Conservation (phyloP, 35 echinoderm and acorn worm species). For the Lytechinus pictus region DNA sequence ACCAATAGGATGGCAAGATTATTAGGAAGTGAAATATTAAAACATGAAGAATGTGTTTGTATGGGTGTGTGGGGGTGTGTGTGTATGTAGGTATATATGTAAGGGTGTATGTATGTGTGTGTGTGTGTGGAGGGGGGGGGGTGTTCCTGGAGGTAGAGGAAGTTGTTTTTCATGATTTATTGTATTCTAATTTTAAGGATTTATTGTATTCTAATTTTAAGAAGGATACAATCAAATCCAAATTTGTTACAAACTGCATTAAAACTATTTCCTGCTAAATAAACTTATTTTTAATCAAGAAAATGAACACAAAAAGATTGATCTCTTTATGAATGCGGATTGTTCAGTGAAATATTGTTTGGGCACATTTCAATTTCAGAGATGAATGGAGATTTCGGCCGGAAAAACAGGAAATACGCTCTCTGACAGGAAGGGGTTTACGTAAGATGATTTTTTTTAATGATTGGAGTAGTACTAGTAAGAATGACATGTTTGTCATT, state of each 20-base stretch:
- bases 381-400: background rate
- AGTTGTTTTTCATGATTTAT: no score
- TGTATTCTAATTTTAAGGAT: no score
- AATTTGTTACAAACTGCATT: background rate
- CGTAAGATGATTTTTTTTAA: background rate
- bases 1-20: no score
- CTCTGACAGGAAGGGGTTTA: background rate
- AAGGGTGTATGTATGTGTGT: no score
- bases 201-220: no score
- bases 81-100: no score
- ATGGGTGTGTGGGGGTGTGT: no score
- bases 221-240: no score
- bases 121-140: no score
- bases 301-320: background rate
- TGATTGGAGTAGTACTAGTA: background rate
- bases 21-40: background rate
- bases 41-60: background rate
- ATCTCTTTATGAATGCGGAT: background rate
- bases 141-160: no score
- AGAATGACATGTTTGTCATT: constrained; percentile 13
- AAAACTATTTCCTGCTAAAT: background rate
- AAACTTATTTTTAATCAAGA: background rate
- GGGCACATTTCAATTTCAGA: background rate
- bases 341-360: background rate
- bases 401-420: background rate